A percentile compares a stretch with the other conserved stretches of the same genome.
Evolutionary conservation across 2,888 invertebrate genomes (phyloP).

Genomic region (Noctua fimbriata): DNA sequence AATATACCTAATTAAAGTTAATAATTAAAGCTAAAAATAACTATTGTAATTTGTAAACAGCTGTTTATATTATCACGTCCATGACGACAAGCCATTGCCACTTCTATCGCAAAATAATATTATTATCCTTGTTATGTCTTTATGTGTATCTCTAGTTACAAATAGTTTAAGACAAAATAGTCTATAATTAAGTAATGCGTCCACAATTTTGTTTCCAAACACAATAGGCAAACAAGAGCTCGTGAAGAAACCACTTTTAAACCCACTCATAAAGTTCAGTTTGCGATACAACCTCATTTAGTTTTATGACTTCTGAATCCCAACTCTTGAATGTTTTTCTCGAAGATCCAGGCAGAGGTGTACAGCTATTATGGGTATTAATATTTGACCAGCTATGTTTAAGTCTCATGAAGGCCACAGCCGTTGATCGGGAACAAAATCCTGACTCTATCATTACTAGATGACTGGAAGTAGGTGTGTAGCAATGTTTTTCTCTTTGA

Average conservation of each 20-base stretch:
- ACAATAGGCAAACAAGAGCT: neutral
- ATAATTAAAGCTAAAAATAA: constrained; percentile 20
- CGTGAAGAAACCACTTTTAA: neutral
- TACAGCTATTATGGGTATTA: neutral
- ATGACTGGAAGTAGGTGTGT: neutral
- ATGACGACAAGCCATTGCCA: constrained; percentile 49
- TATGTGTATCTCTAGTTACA: neutral
- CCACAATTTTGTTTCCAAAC: neutral
- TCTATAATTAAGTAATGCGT: neutral
- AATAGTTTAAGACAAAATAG: neutral
- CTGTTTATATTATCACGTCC: constrained; percentile 43
- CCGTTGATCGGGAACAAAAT: neutral
- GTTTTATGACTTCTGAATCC: neutral
- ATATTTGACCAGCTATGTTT: neutral
- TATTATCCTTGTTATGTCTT: constrained; percentile 29
- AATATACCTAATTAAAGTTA: constrained; percentile 12
- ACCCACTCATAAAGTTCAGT: neutral
- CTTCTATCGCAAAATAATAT: constrained; percentile 32
- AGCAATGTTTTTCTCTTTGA: neutral
- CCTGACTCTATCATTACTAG: too few species aligned
- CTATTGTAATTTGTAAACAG: constrained; percentile 15
- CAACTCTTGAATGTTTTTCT: neutral
- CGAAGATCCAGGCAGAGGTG: neutral
- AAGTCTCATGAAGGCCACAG: neutral
- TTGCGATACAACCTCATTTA: neutral